A percentile compares a stretch with the other conserved stretches of the same genome.
Evolutionary conservation across 1,140 invertebrate genomes (phyloP).

Genomic region (Megalopta genalis): DNA sequence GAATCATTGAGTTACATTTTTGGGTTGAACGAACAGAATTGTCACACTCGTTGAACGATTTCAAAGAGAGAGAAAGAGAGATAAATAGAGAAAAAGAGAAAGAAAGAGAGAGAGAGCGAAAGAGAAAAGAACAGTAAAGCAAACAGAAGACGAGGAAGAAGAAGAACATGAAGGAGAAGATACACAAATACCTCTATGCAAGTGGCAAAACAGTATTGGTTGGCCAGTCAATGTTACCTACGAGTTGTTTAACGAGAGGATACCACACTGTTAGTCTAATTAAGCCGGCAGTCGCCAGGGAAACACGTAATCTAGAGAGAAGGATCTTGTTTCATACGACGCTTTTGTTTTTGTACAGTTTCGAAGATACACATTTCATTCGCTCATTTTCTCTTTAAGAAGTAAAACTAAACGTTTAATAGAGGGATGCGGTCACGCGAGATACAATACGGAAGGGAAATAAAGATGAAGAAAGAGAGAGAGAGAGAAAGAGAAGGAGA

Average conservation of each 20-base stretch:
- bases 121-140: too few species aligned
- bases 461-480: too few species aligned
- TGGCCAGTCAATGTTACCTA: constrained; percentile 67
- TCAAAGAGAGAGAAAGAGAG: too few species aligned
- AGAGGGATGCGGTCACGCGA: not conserved
- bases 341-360: constrained; percentile 64
- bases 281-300: constrained; percentile 46
- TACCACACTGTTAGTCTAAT: constrained; percentile 20
- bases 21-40: constrained; percentile 15
- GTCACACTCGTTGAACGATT: constrained; percentile 3
- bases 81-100: too few species aligned
- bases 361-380: constrained; percentile 41
- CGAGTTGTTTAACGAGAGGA: constrained; percentile 65
- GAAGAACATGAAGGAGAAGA: not conserved
- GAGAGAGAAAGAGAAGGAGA: too few species aligned
- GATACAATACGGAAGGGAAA: too few species aligned
- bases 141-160: not conserved
- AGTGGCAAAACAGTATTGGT: constrained; percentile 63
- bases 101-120: too few species aligned
- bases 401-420: not conserved
- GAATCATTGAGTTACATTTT: constrained; percentile 2
- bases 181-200: constrained; percentile 19
- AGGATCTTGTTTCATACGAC: constrained; percentile 50
- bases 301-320: constrained; percentile 35
- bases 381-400: constrained; percentile 28